Evolutionary conservation across 2,113 vertebrate species (phyloP), one percentile per base, ranked within the genome.

Genomic region (Trinectes maculatus): DNA sequence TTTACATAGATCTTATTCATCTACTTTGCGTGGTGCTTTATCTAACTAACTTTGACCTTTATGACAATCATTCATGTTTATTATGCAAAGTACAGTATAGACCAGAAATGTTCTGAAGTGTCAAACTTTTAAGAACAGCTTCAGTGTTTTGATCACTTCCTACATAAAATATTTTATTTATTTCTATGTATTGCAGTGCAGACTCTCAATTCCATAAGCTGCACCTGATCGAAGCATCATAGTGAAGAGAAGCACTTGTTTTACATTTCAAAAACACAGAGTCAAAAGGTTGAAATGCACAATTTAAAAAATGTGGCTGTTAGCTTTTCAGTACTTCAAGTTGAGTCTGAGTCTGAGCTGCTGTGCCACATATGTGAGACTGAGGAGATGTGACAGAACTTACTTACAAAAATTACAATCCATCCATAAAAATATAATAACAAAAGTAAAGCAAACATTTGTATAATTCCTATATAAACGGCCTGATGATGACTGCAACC

Each of bases 401-500:
- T 6, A 18, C 46, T 39, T 15, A 10, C 5, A 6, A 44, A 12
- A 6, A 19, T 5, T 22, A 53, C 1, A 34, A 0, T 7, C 26
- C 34, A 43, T 19, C 8, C 19, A 56, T 56, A 0, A 31, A 22
- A 34, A 26, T 15, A 5, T 0, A 22, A 29, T 5, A 24, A 31
- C 25, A 3, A 4, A 39, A 37, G 6, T 49, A 34, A 46, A 48
- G 25, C 31, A 47, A 16, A 8, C 9, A 29, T 25, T 8, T 29
- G 5, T 19, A n/a, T 19, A 7, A 37, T 40, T n/a, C 10, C 39
- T 42, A n/a, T 63, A 31, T 40, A 2, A 46, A 25, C n/a, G 34
- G 7, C 47, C 40, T 13, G 56, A 28, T 37, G 39, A 42, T 33
- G 54, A 46, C 21, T 36, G 26, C 24, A 53, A 64, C 36, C 21